A percentile compares a stretch with the other conserved stretches of the same genome.
These are phyloP conservation scores for Neoaliturus tenellus DNA, from an alignment of 2,888 invertebrate genomes.

Conservation along the genomic window DNA sequence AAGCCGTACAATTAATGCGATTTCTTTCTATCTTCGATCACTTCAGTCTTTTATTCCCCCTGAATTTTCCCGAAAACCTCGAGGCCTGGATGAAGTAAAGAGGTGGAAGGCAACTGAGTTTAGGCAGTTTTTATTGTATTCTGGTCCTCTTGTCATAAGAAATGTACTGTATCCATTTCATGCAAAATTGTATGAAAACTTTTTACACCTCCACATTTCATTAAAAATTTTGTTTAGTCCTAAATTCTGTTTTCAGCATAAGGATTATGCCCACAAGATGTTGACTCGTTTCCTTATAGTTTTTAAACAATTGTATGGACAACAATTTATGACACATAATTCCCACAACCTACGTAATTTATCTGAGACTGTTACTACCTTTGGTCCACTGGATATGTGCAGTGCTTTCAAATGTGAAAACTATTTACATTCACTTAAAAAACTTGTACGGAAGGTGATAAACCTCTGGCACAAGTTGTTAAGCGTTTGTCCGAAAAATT, in stretches of 20 bases:
- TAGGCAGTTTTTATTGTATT: conserved; percentile 39
- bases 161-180: background rate
- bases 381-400: conserved; percentile 9
- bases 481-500: background rate
- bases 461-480: background rate
- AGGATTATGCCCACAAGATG: background rate
- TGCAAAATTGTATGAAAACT: background rate
- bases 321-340: conserved; percentile 5
- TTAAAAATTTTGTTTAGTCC: conserved; percentile 31
- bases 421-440: background rate
- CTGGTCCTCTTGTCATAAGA: conserved; percentile 28
- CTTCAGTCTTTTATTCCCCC: background rate
- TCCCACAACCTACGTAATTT: background rate
- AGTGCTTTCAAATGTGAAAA: background rate
- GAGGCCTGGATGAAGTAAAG: conserved; percentile 33
- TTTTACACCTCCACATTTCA: conserved; percentile 6
- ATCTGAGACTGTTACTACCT: background rate
- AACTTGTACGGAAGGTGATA: background rate
- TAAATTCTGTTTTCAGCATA: background rate
- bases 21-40: background rate
- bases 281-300: background rate
- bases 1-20: background rate
- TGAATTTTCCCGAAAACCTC: conserved; percentile 22
- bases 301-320: background rate
- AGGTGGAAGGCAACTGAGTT: conserved; percentile 49